Evolutionary conservation across 2,888 invertebrate species (phyloP).

Genomic region (Tillus elongatus): DNA sequence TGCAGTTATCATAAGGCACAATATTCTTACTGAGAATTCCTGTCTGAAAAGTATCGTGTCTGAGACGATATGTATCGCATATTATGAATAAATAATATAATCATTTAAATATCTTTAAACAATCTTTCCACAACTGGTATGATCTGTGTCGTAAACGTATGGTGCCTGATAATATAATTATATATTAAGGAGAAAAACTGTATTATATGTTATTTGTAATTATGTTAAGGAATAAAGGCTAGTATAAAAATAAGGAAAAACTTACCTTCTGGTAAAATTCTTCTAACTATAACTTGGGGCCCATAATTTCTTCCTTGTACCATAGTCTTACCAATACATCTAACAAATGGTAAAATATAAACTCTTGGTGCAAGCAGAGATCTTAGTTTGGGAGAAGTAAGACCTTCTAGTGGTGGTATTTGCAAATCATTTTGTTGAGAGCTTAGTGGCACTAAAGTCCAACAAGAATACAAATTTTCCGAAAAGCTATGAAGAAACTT

Average conservation of each 20-base stretch:
- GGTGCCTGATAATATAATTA: too few relatives aligned
- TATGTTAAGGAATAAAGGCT: too few relatives aligned
- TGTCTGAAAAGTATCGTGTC: too few relatives aligned
- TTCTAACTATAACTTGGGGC: constrained; percentile 54
- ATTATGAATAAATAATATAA: too few relatives aligned
- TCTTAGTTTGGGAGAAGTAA: constrained; percentile 43
- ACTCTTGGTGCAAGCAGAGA: constrained; percentile 50
- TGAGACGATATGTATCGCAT: too few relatives aligned
- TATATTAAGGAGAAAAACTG: too few relatives aligned
- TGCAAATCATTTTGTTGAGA: constrained; percentile 39
- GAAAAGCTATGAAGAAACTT: constrained; percentile 52
- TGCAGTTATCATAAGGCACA: too few relatives aligned
- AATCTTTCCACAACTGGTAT: too few relatives aligned
- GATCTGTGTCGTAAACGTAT: too few relatives aligned
- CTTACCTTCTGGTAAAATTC: constrained; percentile 48
- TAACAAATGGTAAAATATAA: constrained; percentile 53
- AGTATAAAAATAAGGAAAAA: constrained; percentile 1
- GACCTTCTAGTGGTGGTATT: constrained; percentile 39
- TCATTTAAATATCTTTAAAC: too few relatives aligned
- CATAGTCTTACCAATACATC: constrained; percentile 57
- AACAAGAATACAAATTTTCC: constrained; percentile 52
- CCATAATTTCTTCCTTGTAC: constrained; percentile 57
- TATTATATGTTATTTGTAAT: too few relatives aligned
- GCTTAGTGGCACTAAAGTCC: constrained; percentile 47
- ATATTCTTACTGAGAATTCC: too few relatives aligned